phyloP scores from a whole-genome alignment of 2,797 vertebrate species.

The Clamator glandarius region DNA sequence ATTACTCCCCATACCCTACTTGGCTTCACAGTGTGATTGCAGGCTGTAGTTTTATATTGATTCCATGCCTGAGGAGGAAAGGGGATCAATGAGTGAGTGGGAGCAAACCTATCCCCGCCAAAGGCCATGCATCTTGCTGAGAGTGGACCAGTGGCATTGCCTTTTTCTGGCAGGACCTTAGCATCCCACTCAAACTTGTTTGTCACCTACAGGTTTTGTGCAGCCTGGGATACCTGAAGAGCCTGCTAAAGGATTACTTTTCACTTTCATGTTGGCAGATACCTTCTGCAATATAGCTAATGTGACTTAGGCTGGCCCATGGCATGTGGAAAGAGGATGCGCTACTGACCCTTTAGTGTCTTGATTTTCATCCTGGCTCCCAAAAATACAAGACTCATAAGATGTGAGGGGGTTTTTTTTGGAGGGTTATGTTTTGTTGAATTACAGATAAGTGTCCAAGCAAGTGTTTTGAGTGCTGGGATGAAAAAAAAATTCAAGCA shows the following conservation, averaged over 20 bases:
- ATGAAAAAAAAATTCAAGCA: neutral
- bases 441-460: neutral
- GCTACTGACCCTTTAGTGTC: neutral
- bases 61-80: neutral
- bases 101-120: neutral
- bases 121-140: accelerated
- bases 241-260: neutral
- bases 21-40: neutral
- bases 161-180: neutral
- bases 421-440: neutral
- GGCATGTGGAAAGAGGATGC: accelerated
- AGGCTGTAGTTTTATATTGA: neutral
- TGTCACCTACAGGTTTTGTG: neutral
- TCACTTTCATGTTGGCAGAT: neutral
- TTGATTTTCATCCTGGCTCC: neutral
- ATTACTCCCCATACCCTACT: neutral
- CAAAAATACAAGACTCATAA: neutral
- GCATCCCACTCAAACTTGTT: neutral
- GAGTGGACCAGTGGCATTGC: neutral
- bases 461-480: neutral
- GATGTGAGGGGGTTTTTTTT: accelerated
- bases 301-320: neutral
- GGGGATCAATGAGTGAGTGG: neutral
- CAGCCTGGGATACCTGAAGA: neutral
- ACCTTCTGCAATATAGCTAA: accelerated